These are phyloP conservation scores for Tachina fera DNA, from an alignment of 2,888 invertebrate genomes.

Conservation along the genomic window DNA sequence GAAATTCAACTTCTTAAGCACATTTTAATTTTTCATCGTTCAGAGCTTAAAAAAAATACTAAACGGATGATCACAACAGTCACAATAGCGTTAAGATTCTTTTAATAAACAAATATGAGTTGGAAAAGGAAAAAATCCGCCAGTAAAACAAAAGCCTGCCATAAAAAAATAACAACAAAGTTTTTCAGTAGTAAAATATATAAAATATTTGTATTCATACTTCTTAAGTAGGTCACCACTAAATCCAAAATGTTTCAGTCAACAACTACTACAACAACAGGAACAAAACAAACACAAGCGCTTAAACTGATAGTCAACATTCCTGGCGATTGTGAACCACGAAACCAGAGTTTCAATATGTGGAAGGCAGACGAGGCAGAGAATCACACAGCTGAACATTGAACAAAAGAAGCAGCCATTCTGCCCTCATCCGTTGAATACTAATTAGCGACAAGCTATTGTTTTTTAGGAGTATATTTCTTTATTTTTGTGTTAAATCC, in stretches of 20 bases:
- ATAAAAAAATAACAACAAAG: slow-evolving; percentile 28
- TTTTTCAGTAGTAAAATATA: slow-evolving; percentile 43
- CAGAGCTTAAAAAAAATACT: slow-evolving; percentile 42
- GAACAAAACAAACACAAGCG: slow-evolving; percentile 6
- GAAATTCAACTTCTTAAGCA: slow-evolving; percentile 68
- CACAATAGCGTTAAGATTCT: slow-evolving; percentile 1
- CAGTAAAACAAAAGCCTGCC: slow-evolving; percentile 43
- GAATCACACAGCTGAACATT: slow-evolving; percentile 26
- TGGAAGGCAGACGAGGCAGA: slow-evolving; percentile 20
- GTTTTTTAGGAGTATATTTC: slow-evolving; percentile 53
- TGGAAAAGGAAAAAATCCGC: slow-evolving; percentile 20
- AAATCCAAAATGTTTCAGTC: slow-evolving; percentile 63
- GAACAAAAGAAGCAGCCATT: slow-evolving; percentile 33
- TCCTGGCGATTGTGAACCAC: slow-evolving; percentile 65
- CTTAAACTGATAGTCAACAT: slow-evolving; percentile 62
- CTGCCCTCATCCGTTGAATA: slow-evolving; percentile 70
- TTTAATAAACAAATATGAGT: slow-evolving; percentile 6
- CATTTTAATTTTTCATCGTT: slow-evolving; percentile 70
- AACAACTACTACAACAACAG: slow-evolving; percentile 8
- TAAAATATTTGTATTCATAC: slow-evolving; percentile 30
- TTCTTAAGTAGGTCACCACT: slow-evolving; percentile 67
- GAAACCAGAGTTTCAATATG: slow-evolving; percentile 40
- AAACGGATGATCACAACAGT: slow-evolving; percentile 55
- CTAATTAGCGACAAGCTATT: slow-evolving; percentile 71
- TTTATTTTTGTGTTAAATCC: slow-evolving; percentile 45